Evolutionary conservation across 1,140 invertebrate genomes (phyloP).

Genomic region (Sinella curviseta): DNA sequence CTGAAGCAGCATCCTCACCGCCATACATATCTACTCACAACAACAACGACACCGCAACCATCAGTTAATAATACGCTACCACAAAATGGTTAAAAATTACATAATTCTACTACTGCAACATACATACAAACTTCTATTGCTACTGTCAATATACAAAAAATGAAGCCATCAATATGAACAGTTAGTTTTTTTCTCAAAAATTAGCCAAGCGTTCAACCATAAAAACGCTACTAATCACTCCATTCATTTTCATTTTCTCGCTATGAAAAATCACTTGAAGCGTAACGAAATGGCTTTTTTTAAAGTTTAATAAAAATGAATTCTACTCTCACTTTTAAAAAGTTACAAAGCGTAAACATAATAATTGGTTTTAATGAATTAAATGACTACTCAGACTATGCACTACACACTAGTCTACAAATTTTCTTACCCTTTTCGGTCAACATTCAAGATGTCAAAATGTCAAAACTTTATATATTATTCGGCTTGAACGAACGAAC

Average conservation of each 20-base stretch:
- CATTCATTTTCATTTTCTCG: not conserved
- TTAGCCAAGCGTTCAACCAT: not conserved
- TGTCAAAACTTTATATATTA: too few relatives aligned
- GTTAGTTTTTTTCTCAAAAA: too few relatives aligned
- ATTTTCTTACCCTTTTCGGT: too few relatives aligned
- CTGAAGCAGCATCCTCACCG: not conserved
- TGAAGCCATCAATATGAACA: not conserved
- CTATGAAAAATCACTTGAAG: not conserved
- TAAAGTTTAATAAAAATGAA: not conserved
- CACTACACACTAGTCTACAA: too few relatives aligned
- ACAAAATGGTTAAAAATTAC: not conserved
- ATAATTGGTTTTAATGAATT: not conserved
- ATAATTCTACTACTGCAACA: not conserved
- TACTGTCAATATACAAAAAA: not conserved
- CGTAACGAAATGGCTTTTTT: not conserved
- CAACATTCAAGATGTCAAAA: too few relatives aligned
- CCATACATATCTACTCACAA: not conserved
- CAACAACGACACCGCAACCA: not conserved
- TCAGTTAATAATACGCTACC: not conserved
- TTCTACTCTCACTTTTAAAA: not conserved
- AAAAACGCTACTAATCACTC: not conserved
- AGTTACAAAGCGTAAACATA: not conserved
- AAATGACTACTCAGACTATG: not conserved
- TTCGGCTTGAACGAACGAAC: too few relatives aligned
- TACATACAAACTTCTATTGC: not conserved